Evolutionary conservation across 2,888 invertebrate species (phyloP).

Genomic region (Lasioglossum villosulum): DNA sequence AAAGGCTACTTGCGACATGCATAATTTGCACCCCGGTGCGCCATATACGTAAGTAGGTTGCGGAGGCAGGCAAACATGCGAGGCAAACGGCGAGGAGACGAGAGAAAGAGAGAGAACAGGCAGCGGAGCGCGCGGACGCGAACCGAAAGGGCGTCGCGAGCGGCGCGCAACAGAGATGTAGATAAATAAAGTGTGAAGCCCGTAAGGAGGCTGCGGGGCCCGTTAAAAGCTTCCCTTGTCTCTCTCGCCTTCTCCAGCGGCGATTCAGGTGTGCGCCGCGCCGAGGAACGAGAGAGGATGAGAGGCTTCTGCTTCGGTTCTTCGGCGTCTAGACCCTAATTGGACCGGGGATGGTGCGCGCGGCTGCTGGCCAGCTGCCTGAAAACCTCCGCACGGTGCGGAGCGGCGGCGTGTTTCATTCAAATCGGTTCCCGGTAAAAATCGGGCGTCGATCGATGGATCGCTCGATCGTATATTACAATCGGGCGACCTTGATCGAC

Average conservation of each 20-base stretch:
- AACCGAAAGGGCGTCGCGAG: constrained; percentile 19
- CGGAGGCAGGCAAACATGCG: neutral
- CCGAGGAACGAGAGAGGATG: too few species aligned
- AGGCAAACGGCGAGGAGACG: neutral
- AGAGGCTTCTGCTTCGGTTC: constrained; percentile 1
- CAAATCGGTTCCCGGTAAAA: constrained; percentile 71
- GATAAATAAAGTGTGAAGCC: constrained; percentile 76
- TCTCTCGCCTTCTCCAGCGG: constrained; percentile 5
- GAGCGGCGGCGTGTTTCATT: constrained; percentile 59
- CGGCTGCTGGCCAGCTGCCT: constrained; percentile 60
- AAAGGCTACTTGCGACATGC: constrained; percentile 46
- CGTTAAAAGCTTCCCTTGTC: constrained; percentile 37
- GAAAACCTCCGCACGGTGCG: neutral
- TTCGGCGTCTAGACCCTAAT: constrained; percentile 68
- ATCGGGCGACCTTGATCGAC: constrained; percentile 55
- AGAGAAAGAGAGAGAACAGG: too few species aligned
- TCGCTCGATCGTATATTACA: constrained; percentile 58
- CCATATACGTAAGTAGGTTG: constrained; percentile 67
- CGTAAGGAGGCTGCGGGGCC: constrained; percentile 39
- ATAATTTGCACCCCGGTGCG: constrained; percentile 60
- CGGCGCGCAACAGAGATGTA: constrained; percentile 60
- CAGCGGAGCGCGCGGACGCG: constrained; percentile 26
- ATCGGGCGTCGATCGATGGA: constrained; percentile 49
- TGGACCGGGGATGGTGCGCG: constrained; percentile 55
- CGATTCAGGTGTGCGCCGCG: constrained; percentile 48